Conservation (phyloP, 2,113 vertebrate species). For the Dendrocopos noguchii region DNA sequence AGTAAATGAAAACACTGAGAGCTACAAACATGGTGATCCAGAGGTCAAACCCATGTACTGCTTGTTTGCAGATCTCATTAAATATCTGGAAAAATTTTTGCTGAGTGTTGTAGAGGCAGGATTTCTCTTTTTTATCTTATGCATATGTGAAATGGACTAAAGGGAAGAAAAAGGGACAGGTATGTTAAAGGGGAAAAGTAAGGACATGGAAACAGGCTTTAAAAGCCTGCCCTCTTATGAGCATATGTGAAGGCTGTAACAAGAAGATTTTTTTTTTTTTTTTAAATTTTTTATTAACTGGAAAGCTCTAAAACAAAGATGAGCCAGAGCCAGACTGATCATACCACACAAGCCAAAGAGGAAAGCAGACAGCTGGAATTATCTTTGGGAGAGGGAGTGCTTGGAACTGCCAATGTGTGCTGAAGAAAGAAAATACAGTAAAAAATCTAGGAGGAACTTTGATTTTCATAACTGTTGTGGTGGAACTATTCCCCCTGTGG, state of each 20-base stretch:
- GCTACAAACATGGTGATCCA: background rate
- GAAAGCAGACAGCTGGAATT: background rate
- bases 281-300: background rate
- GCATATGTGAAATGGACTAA: background rate
- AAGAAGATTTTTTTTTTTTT: background rate
- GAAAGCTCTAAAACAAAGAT: background rate
- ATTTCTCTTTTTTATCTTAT: background rate
- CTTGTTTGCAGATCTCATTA: background rate
- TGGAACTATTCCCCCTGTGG: background rate
- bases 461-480: background rate
- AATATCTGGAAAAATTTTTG: background rate
- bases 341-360: background rate
- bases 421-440: background rate
- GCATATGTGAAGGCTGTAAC: background rate
- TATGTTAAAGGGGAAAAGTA: background rate
- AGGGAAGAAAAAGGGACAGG: background rate
- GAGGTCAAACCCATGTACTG: background rate
- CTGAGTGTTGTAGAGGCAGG: background rate
- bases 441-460: background rate
- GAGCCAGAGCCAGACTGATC: background rate
- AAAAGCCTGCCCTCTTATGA: background rate
- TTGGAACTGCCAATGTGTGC: background rate
- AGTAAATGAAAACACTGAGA: background rate
- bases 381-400: background rate
- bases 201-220: background rate